A percentile compares a stretch with the other conserved stretches of the same genome.
Conservation (phyloP, 1,140 invertebrate species). For the Uloborus diversus region DNA sequence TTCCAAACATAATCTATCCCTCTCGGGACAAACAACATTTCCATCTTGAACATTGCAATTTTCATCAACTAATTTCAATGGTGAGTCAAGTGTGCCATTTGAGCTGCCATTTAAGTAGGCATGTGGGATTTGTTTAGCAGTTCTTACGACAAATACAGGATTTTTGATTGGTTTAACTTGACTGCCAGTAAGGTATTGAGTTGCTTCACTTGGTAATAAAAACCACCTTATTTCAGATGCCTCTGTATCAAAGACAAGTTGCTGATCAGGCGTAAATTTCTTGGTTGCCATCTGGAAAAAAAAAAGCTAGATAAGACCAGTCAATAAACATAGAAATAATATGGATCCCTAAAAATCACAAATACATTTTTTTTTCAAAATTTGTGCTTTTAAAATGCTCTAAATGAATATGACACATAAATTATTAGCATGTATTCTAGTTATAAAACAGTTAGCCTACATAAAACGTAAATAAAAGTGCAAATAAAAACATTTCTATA, state of each 20-base stretch:
- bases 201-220: conserved; percentile 73
- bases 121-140: neutral
- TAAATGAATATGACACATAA: no score
- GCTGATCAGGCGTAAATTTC: conserved; percentile 77
- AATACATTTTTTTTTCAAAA: no score
- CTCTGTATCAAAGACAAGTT: conserved; percentile 74
- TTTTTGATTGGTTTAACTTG: conserved; percentile 60
- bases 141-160: conserved; percentile 3
- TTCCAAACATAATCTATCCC: neutral
- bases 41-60: neutral
- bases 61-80: neutral
- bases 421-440: no score
- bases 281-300: conserved; percentile 73
- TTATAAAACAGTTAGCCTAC: no score
- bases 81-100: neutral
- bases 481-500: no score
- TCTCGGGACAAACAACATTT: neutral
- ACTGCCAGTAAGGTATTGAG: conserved; percentile 69
- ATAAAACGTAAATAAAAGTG: no score
- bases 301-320: no score
- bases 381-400: no score
- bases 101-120: neutral
- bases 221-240: conserved; percentile 83
- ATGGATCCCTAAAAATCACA: no score
- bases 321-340: no score